A percentile compares a stretch with the other conserved stretches of the same genome.
Evolutionary conservation across 2,888 invertebrate genomes (phyloP).

Genomic region (Apamea anceps): DNA sequence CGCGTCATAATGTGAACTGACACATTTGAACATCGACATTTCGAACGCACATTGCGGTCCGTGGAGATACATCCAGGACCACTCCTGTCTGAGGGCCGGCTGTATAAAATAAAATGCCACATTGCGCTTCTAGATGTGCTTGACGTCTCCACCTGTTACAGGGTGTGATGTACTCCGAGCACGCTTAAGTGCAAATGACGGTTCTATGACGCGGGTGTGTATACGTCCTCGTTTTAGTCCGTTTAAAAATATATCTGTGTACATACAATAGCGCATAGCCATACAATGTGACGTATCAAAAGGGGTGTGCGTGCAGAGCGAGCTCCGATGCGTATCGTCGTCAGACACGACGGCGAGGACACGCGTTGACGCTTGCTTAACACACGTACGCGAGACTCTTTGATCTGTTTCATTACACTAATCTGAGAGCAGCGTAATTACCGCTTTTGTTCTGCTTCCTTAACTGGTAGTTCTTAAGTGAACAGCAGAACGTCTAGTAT

Average conservation of each 20-base stretch:
- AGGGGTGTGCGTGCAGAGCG: constrained; percentile 21
- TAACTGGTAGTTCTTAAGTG: background rate
- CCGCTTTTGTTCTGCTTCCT: constrained; percentile 9
- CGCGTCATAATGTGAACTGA: constrained; percentile 86
- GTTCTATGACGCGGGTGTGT: constrained; percentile 46
- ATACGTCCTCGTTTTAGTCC: constrained; percentile 39
- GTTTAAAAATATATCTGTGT: constrained; percentile 52
- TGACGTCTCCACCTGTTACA: constrained; percentile 26
- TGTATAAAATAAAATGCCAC: constrained; percentile 63
- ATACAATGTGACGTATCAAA: background rate
- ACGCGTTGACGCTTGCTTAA: constrained; percentile 6
- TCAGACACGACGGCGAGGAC: constrained; percentile 2
- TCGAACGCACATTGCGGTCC: constrained; percentile 91
- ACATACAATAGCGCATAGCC: constrained; percentile 32
- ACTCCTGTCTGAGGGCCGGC: constrained; percentile 88
- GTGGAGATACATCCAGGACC: constrained; percentile 84
- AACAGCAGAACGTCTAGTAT: background rate
- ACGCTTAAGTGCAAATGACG: constrained; percentile 49
- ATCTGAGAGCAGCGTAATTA: background rate
- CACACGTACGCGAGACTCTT: constrained; percentile 35
- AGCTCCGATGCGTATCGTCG: constrained; percentile 15
- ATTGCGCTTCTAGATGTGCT: constrained; percentile 50
- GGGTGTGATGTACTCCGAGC: background rate
- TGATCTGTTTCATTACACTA: constrained; percentile 9
- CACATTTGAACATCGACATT: constrained; percentile 91